Evolutionary conservation across 1,140 invertebrate species (phyloP).

Genomic region (Calephelis virginiensis): DNA sequence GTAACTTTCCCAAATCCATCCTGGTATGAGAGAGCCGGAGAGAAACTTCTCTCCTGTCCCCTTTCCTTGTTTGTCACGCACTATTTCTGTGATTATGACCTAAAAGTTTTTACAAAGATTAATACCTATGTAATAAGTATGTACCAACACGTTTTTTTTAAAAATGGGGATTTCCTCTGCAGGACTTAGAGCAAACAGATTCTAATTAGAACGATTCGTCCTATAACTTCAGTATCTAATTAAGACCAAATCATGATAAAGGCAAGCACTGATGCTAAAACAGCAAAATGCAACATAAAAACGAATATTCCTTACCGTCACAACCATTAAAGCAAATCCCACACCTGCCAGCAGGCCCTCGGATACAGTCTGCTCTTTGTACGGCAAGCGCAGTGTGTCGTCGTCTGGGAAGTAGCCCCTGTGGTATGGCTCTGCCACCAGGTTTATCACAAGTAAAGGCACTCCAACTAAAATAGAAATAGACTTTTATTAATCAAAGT

Average conservation of each 20-base stretch:
- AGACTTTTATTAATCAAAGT: neutral
- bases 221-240: too few species aligned
- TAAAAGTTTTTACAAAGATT: neutral
- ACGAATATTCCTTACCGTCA: slow-evolving; percentile 80
- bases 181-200: too few species aligned
- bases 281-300: too few species aligned
- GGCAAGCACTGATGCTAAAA: too few species aligned
- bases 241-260: too few species aligned
- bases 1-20: slow-evolving; percentile 85
- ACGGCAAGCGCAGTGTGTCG: slow-evolving; percentile 91
- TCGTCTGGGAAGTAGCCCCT: slow-evolving; percentile 97
- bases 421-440: slow-evolving; percentile 87
- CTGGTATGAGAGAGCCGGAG: slow-evolving; percentile 80
- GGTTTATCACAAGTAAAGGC: slow-evolving; percentile 82
- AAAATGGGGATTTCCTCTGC: too few species aligned
- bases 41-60: slow-evolving; percentile 67
- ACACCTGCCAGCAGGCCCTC: slow-evolving; percentile 85
- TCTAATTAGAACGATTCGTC: too few species aligned
- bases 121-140: too few species aligned
- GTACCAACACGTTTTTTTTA: too few species aligned
- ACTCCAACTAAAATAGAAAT: slow-evolving; percentile 84
- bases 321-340: slow-evolving; percentile 84
- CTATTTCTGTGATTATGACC: slow-evolving; percentile 64
- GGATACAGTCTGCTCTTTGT: slow-evolving; percentile 87
- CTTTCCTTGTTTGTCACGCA: slow-evolving; percentile 69